Percentiles rank a stretch among this genome's conserved stretches.
Conservation (phyloP, 2,113 vertebrate genomes). For the Dromaius novaehollandiae region DNA sequence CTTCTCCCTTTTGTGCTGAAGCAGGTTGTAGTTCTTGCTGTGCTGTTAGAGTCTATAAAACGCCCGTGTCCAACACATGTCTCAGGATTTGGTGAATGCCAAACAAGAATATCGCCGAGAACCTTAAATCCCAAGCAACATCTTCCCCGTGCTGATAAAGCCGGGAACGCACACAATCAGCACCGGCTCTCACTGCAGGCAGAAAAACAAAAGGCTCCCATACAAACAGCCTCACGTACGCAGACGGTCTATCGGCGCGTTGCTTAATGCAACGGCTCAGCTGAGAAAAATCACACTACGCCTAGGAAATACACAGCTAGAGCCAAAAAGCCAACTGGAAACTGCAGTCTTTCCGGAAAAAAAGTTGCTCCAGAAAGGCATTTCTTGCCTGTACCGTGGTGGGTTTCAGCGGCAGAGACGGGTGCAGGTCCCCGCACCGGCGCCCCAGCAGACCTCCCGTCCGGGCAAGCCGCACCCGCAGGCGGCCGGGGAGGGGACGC, state of each 20-base stretch:
- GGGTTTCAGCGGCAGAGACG: background rate
- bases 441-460: background rate
- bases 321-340: conserved; percentile 43
- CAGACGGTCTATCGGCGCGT: conserved; percentile 15
- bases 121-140: conserved; percentile 67
- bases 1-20: conserved; percentile 63
- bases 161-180: conserved; percentile 11
- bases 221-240: conserved; percentile 48
- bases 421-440: background rate
- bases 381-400: background rate
- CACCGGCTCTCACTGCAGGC: conserved; percentile 37
- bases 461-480: fast-evolving
- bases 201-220: conserved; percentile 63
- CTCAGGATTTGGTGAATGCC: conserved; percentile 62
- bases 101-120: conserved; percentile 59
- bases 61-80: conserved; percentile 77
- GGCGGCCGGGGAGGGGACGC: background rate
- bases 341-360: background rate
- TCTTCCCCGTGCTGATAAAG: conserved; percentile 73
- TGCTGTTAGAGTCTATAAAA: conserved; percentile 47
- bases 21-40: conserved; percentile 70
- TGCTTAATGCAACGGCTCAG: conserved; percentile 38
- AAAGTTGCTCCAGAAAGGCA: background rate
- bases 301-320: conserved; percentile 5
- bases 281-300: conserved; percentile 1